Conservation (phyloP, 2,797 vertebrate species). For the Schizopygopsis malacanthus region DNA sequence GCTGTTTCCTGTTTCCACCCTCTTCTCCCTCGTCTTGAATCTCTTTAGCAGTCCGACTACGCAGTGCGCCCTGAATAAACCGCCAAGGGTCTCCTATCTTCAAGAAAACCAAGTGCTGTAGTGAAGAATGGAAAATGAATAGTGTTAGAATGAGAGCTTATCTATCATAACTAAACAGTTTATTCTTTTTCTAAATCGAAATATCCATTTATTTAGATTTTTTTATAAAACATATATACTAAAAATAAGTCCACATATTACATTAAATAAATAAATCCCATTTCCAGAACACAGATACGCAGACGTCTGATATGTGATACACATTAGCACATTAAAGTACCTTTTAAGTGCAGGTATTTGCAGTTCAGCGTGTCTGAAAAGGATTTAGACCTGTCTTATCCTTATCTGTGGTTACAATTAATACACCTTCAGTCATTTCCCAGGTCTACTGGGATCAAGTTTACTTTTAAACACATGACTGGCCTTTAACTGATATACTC, state of each 20-base stretch:
- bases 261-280: not conserved
- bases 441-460: constrained; percentile 62
- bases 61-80: constrained; percentile 24
- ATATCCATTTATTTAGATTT: not conserved
- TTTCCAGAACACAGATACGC: constrained; percentile 2
- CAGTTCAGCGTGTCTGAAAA: constrained; percentile 80
- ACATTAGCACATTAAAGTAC: constrained; percentile 57
- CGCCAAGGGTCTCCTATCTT: not conserved
- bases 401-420: constrained; percentile 85
- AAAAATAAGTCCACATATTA: not conserved
- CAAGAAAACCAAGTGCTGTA: constrained; percentile 19
- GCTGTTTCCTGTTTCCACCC: constrained; percentile 46
- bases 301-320: constrained; percentile 58
- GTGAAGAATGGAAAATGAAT: constrained; percentile 1
- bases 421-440: constrained; percentile 74
- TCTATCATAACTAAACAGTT: not conserved
- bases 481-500: constrained; percentile 74
- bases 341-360: constrained; percentile 75
- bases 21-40: constrained; percentile 14
- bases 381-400: constrained; percentile 78
- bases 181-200: not conserved
- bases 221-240: not conserved
- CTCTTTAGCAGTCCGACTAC: constrained; percentile 32
- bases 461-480: constrained; percentile 78
- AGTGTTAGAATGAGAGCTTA: constrained; percentile 2